Percentiles rank a stretch among this genome's conserved stretches.
Conservation (phyloP, 2,113 vertebrate genomes). For the Oxygymnocypris stewartii region DNA sequence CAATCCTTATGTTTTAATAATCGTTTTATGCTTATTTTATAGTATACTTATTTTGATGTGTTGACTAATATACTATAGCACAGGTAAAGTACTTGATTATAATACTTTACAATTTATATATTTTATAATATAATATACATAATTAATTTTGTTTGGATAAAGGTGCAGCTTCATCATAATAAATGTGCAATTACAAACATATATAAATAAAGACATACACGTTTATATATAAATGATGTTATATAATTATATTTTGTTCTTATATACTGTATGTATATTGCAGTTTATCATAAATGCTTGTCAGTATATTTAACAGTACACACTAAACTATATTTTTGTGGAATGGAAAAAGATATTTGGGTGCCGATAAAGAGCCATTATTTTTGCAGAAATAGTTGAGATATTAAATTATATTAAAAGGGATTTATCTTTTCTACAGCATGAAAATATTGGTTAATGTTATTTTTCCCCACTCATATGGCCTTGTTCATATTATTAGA, state of each 20-base stretch:
- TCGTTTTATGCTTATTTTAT: no score
- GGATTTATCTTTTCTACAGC: background rate
- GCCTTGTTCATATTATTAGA: conserved; percentile 2
- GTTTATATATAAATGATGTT: no score
- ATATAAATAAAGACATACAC: background rate
- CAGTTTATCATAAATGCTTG: background rate
- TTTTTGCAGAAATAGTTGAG: background rate
- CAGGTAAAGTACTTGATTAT: no score
- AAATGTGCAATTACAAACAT: background rate
- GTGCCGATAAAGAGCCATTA: background rate
- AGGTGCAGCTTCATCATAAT: background rate
- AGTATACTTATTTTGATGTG: no score
- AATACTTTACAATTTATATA: no score
- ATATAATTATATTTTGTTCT: background rate
- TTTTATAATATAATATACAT: no score
- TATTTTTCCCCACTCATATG: background rate
- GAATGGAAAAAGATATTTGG: background rate
- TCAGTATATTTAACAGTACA: background rate
- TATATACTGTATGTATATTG: background rate
- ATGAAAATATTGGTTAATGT: background rate
- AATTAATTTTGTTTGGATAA: background rate
- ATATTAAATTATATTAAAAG: background rate
- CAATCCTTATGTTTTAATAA: no score
- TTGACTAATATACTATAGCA: no score
- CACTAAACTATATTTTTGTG: background rate